Percentiles rank a stretch among this genome's conserved stretches.
Evolutionary conservation across 2,888 invertebrate genomes (phyloP).

Genomic region (Tuberolachnus salignus): DNA sequence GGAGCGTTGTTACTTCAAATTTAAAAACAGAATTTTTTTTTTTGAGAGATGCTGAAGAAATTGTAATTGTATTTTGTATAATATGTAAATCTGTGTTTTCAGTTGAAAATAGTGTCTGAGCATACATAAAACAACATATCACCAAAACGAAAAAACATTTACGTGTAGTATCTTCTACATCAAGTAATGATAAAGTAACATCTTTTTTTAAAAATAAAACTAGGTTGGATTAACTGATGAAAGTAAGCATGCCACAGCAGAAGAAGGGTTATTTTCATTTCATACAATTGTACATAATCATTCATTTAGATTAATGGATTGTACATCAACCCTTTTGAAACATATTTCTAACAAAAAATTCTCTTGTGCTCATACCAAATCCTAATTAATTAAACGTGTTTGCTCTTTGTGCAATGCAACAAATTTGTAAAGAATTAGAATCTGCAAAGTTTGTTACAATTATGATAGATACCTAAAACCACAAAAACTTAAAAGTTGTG

Average conservation of each 20-base stretch:
- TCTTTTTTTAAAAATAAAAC: not conserved
- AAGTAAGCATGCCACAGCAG: not conserved
- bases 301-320: not conserved
- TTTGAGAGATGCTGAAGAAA: slow-evolving; percentile 8
- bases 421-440: too few species aligned
- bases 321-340: too few species aligned
- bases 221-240: not conserved
- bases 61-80: not conserved
- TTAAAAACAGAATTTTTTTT: slow-evolving; percentile 10
- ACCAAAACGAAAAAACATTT: not conserved
- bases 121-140: not conserved
- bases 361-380: too few species aligned
- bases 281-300: not conserved
- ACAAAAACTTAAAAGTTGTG: too few species aligned
- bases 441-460: too few species aligned
- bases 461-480: too few species aligned
- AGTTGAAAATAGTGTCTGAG: not conserved
- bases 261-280: too few species aligned
- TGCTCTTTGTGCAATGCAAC: too few species aligned
- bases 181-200: slow-evolving; percentile 13
- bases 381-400: too few species aligned
- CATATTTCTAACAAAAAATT: too few species aligned
- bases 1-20: not conserved
- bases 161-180: not conserved
- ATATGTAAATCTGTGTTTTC: not conserved